Conservation (phyloP, 92 coral and sea anemone species). For the Ricordea florida region DNA sequence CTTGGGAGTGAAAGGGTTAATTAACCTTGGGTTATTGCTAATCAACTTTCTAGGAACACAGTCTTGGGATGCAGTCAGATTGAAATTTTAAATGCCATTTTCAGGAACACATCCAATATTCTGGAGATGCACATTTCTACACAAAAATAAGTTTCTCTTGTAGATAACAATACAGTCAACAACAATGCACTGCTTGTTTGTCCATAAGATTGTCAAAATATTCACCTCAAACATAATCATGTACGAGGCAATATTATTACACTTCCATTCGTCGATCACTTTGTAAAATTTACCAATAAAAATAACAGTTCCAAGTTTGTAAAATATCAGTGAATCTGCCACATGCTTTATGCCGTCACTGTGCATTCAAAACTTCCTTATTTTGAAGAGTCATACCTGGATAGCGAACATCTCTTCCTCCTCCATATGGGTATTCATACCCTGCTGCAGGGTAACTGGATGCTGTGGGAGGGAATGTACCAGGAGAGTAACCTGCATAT, state of each 20-base stretch:
- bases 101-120: too few species aligned
- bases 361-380: slow-evolving; percentile 79
- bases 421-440: slow-evolving; percentile 70
- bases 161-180: too few species aligned
- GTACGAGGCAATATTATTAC: not conserved
- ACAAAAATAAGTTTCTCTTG: too few species aligned
- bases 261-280: not conserved
- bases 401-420: slow-evolving; percentile 75
- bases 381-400: slow-evolving; percentile 80
- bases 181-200: too few species aligned
- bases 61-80: too few species aligned
- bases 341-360: slow-evolving; percentile 8
- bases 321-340: not conserved
- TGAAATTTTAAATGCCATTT: too few species aligned
- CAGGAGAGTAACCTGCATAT: slow-evolving; percentile 73
- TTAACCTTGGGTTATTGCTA: too few species aligned
- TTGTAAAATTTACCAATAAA: not conserved
- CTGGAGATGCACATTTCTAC: too few species aligned
- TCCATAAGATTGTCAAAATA: too few species aligned
- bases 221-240: not conserved
- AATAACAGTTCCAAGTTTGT: too few species aligned
- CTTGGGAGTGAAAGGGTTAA: too few species aligned
- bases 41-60: too few species aligned
- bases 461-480: slow-evolving; percentile 68
- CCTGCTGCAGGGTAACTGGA: slow-evolving; percentile 65